These are phyloP conservation scores for Cacoxenus indagator DNA, from an alignment of 2,888 invertebrate species.

Conservation along the genomic window DNA sequence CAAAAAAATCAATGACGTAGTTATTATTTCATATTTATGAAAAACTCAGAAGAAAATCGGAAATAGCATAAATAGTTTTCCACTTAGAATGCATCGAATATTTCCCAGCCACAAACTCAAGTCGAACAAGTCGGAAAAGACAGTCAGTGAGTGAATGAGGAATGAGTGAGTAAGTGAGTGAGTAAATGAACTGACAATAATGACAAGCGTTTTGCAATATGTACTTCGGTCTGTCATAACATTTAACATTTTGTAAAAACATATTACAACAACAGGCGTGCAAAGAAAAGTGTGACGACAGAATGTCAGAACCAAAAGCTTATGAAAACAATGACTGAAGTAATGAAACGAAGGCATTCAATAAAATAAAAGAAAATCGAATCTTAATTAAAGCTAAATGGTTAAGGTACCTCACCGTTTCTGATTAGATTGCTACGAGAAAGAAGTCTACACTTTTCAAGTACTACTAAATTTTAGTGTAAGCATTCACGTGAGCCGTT, in stretches of 20 bases:
- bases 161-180: too few species aligned
- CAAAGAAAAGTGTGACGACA: too few species aligned
- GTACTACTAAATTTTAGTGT: slow-evolving; percentile 62
- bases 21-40: too few species aligned
- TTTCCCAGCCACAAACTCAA: too few species aligned
- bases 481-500: slow-evolving; percentile 16
- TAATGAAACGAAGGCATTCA: slow-evolving; percentile 23
- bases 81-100: too few species aligned
- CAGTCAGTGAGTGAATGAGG: too few species aligned
- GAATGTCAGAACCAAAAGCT: neutral
- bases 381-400: slow-evolving; percentile 50
- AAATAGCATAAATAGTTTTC: too few species aligned
- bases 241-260: neutral
- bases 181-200: neutral
- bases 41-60: too few species aligned
- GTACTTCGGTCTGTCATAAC: slow-evolving; percentile 4
- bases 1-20: too few species aligned
- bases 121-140: too few species aligned
- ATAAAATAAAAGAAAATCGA: slow-evolving; percentile 58
- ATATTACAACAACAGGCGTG: too few species aligned
- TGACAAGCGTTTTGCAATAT: slow-evolving; percentile 1
- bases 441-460: slow-evolving; percentile 64
- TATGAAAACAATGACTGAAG: neutral
- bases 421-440: slow-evolving; percentile 59
- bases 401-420: slow-evolving; percentile 44